Percentiles rank a stretch among this genome's conserved stretches.
Evolutionary conservation across 2,113 vertebrate genomes (phyloP).

Genomic region (Notothenia coriiceps): DNA sequence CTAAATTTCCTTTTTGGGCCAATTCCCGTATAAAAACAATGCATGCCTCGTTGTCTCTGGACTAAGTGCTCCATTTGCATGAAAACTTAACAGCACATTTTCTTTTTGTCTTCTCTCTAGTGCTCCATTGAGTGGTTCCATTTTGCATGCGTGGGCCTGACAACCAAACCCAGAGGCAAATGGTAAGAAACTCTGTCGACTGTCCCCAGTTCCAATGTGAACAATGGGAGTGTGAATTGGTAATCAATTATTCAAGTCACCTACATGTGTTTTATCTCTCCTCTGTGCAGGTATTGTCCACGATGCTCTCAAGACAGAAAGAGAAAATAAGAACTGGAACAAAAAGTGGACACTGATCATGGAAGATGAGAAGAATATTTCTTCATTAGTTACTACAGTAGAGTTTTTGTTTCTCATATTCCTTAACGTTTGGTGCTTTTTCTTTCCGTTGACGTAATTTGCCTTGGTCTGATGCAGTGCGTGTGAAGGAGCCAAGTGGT

Average conservation of each 20-base stretch:
- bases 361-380: constrained; percentile 67
- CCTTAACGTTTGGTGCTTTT: constrained; percentile 79
- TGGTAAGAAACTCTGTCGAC: constrained; percentile 86
- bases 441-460: constrained; percentile 70
- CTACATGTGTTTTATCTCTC: neutral
- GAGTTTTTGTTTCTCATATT: constrained; percentile 66
- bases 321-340: constrained; percentile 80
- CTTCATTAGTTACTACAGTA: constrained; percentile 60
- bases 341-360: constrained; percentile 42
- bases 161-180: constrained; percentile 98
- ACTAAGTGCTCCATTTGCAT: constrained; percentile 4
- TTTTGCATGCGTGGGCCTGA: constrained; percentile 97
- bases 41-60: neutral
- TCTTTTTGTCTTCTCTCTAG: constrained; percentile 75
- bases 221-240: constrained; percentile 4
- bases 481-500: constrained; percentile 67
- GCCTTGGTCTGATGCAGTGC: constrained; percentile 69
- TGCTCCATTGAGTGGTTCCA: constrained; percentile 99
- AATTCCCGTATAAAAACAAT: neutral
- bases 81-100: neutral
- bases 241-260: neutral
- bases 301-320: constrained; percentile 85
- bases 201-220: neutral
- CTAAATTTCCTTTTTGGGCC: too few species aligned
- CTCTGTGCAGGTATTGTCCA: constrained; percentile 83